These are phyloP conservation scores for Xylocopa sonorina DNA, from an alignment of 1,140 invertebrate genomes.

Conservation along the genomic window DNA sequence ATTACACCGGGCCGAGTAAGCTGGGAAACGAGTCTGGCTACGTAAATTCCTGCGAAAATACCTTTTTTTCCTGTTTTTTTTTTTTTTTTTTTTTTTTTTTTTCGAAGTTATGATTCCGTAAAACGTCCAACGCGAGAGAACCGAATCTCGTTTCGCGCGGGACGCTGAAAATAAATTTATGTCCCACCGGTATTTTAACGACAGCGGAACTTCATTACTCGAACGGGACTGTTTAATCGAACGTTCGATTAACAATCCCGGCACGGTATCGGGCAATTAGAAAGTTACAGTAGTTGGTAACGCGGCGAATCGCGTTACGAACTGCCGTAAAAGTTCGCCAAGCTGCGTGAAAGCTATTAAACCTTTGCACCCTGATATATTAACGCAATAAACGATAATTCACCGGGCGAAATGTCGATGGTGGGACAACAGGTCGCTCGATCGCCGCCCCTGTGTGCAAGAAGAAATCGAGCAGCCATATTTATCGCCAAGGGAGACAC, in stretches of 20 bases:
- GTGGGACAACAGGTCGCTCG: neutral
- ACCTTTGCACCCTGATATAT: neutral
- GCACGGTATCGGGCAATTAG: neutral
- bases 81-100: no score
- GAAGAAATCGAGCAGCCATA: neutral
- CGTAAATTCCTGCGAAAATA: no score
- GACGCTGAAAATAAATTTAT: no score
- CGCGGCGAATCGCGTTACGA: neutral
- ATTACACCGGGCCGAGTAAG: neutral
- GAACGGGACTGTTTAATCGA: neutral
- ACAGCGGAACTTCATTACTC: neutral
- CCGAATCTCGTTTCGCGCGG: no score
- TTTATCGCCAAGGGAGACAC: neutral
- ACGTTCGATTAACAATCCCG: neutral
- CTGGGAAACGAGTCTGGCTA: no score
- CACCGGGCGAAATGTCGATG: neutral
- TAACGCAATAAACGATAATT: neutral
- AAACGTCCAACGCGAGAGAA: no score
- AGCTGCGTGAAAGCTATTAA: neutral
- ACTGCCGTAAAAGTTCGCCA: constrained; percentile 6
- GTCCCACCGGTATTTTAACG: no score
- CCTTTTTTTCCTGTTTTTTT: neutral
- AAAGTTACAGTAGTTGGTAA: neutral
- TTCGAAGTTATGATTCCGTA: no score
- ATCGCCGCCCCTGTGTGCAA: neutral